Base-by-base conservation (phyloP, 2,888 invertebrate genomes). In the Eupsilia transversa region DNA sequence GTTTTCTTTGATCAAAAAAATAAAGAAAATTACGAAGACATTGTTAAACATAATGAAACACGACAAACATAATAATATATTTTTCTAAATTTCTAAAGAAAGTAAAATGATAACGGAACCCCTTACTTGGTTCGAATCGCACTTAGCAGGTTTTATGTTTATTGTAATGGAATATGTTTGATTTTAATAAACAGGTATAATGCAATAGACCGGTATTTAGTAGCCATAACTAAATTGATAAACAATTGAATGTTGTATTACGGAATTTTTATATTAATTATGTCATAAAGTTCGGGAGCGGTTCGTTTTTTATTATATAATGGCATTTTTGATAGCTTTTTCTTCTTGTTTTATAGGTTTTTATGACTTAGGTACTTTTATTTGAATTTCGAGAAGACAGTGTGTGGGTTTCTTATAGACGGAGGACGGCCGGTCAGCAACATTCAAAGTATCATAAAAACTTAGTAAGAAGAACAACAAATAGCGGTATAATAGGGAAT, bases 191-290 rank as follows among this genome's bases (percentile, higher is more conserved):
- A 80, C n/a, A 59, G 14, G 20, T 84, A 84, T 77, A 79, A 77
- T 71, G 12, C 65, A 70, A 52, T 27, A 23, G 12, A 49, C 5
- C 41, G 6, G 35, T 64, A 56, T 78, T 74, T 33, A 69, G 49
- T 30, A 60, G 64, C 66, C 63, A 54, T 74, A 82, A 79, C 73
- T 65, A 74, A 72, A 87, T 81, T 80, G 71, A 86, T 78, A 79
- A 81, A 81, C 74, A 81, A 81, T 80, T 76, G 78, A 65, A 85
- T 72, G 33, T 59, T 41, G 23, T 43, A 38, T 43, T 43, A 61
- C 23, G 54, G 59, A 67, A 43, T 71, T 85, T 86, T 74, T 81
- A 63, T 72, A 41, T 66, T 68, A n/a, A n/a, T n/a, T 60, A 2
- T 0, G 23, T 60, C 67, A 64, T 84, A 74, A 84, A 84, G 17